Percentiles rank a stretch among this genome's conserved stretches.
Conservation (phyloP, 2,888 invertebrate genomes). For the Clitarchus hookeri region DNA sequence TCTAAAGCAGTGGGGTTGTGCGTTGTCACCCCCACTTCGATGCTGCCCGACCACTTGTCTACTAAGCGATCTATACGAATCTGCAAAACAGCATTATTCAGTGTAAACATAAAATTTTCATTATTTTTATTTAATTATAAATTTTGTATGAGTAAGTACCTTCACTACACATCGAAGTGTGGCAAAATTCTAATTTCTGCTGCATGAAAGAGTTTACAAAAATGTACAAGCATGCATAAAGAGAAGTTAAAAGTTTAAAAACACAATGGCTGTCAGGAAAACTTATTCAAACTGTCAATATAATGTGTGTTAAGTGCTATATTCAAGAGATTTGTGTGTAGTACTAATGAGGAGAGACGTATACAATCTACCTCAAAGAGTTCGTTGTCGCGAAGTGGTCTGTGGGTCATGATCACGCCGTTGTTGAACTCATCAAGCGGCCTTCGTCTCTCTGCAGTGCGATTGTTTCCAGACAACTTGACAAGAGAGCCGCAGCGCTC, state of each 20-base stretch:
- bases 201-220: too few relatives aligned
- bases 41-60: conserved; percentile 94
- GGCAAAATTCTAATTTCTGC: too few relatives aligned
- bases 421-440: conserved; percentile 95
- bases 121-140: too few relatives aligned
- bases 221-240: too few relatives aligned
- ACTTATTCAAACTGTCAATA: too few relatives aligned
- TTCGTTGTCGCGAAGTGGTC: conserved; percentile 85
- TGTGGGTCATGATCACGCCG: conserved; percentile 93
- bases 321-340: too few relatives aligned
- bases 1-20: conserved; percentile 88
- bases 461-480: conserved; percentile 77
- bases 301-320: too few relatives aligned
- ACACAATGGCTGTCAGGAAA: too few relatives aligned
- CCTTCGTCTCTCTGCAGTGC: conserved; percentile 84
- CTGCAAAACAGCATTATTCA: conserved; percentile 50
- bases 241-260: too few relatives aligned
- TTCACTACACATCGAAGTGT: too few relatives aligned
- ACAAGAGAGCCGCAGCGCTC: conserved; percentile 86
- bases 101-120: too few relatives aligned
- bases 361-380: conserved; percentile 71
- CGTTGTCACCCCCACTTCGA: conserved; percentile 92
- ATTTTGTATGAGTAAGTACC: too few relatives aligned
- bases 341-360: not conserved
- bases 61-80: conserved; percentile 91